Base-by-base conservation (phyloP, 2,888 invertebrate genomes). In the Leucoptera coffeella region DNA sequence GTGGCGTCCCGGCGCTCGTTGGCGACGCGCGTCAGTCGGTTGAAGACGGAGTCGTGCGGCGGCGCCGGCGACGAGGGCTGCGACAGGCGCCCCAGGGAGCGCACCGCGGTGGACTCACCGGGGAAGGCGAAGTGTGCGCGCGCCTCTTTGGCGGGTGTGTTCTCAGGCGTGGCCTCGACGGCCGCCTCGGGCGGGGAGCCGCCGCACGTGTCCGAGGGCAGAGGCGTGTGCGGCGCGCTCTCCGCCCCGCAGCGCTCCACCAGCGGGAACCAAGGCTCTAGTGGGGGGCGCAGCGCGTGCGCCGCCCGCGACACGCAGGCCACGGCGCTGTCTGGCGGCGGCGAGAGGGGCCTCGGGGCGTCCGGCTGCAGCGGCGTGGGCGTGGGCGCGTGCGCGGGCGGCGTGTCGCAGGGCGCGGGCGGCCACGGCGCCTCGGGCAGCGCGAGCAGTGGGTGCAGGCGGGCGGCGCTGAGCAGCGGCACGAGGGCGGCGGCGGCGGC, bases 131-230 rank as follows among this genome's bases (percentile, higher is more conserved):
- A 64, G 31, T 50, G 51, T 4, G 57, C 52, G 33, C 57, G 52
- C 15, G 58, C 61, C 41, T 76, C 85, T 52, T 85, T 82, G 12
- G 87, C 75, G 3, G 90, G 89, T 20, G 89, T 90, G 24, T 88
- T 89, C 65, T 90, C 89, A 2, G 90, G 90, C 4, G 89, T 90
- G 3, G 89, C 89, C 62, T 90, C 90, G 29, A 90, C 83, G 14
- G 88, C 90, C 23, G 88, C 86, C 64, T 89, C 90, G 4, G 88
- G 88, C 15, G 87, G 87, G 10, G 84, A 82, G 1, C 80, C 76
- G 17, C 80, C 79, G 43, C 77, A 74, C 30, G 42, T 39, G 27
- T 58, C 60, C 19, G 61, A 45, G 43, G 75, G 59, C 48, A 77
- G 44, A 32, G 69, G 67, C 33, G 67, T 67, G 44, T 55, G 56